Evolutionary conservation across 2,113 vertebrate species (phyloP).

Genomic region (Cryptomyrus ogoouensis): DNA sequence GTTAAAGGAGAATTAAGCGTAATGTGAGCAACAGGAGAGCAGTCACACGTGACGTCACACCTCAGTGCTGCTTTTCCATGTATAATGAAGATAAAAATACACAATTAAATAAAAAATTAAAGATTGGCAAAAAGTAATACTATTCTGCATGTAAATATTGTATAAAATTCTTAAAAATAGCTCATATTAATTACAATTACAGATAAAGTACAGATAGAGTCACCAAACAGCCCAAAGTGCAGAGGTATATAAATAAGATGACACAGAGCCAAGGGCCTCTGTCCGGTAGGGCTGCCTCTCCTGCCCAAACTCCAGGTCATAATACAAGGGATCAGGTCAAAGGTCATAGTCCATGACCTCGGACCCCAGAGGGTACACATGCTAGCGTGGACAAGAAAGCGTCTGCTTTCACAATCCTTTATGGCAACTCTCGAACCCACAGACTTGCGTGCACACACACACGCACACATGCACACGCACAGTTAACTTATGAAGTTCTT

Average conservation of each 20-base stretch:
- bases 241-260: slow-evolving; percentile 73
- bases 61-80: slow-evolving; percentile 47
- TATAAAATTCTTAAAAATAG: slow-evolving; percentile 78
- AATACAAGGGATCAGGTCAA: slow-evolving; percentile 50
- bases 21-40: slow-evolving; percentile 30
- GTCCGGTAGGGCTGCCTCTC: slow-evolving; percentile 31
- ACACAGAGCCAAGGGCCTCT: slow-evolving; percentile 48
- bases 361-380: slow-evolving; percentile 54
- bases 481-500: slow-evolving; percentile 18
- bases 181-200: slow-evolving; percentile 62
- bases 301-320: slow-evolving; percentile 17
- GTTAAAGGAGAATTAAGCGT: neutral
- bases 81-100: slow-evolving; percentile 47
- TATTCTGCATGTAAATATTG: slow-evolving; percentile 75
- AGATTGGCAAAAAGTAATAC: slow-evolving; percentile 53
- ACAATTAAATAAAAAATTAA: slow-evolving; percentile 44
- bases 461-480: slow-evolving; percentile 4
- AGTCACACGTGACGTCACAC: slow-evolving; percentile 43
- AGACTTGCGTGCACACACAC: slow-evolving; percentile 22
- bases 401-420: neutral
- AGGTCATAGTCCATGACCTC: slow-evolving; percentile 64
- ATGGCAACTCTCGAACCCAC: slow-evolving; percentile 30
- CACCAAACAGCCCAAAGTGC: slow-evolving; percentile 76
- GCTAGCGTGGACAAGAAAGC: slow-evolving; percentile 47
- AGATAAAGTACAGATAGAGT: slow-evolving; percentile 64